These are phyloP conservation scores for Motacilla tschutschensis DNA, from an alignment of 2,113 vertebrate genomes.

Conservation along the genomic window DNA sequence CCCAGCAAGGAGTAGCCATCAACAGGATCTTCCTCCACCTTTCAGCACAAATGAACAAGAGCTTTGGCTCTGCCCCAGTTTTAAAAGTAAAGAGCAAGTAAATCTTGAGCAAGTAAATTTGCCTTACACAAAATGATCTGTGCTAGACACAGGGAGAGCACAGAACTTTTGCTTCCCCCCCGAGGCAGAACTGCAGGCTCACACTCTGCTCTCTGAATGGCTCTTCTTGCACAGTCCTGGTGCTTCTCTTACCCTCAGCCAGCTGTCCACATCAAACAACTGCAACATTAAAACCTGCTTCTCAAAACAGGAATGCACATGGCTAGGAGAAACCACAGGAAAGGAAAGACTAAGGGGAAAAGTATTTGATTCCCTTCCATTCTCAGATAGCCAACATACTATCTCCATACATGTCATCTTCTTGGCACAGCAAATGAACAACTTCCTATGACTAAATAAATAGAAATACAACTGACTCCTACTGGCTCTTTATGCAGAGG, in stretches of 20 bases:
- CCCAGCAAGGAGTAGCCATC: background rate
- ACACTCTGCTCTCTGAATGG: background rate
- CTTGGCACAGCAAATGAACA: conserved; percentile 4
- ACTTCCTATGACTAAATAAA: conserved; percentile 40
- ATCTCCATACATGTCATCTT: conserved; percentile 28
- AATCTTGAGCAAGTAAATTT: background rate
- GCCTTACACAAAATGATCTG: background rate
- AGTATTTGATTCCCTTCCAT: conserved; percentile 18
- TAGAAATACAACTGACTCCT: conserved; percentile 29
- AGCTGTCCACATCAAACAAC: conserved; percentile 28
- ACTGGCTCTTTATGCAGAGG: background rate
- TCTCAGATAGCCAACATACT: conserved; percentile 6
- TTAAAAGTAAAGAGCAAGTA: background rate
- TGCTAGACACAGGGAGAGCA: background rate
- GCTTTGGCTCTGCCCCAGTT: background rate
- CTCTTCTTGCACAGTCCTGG: background rate
- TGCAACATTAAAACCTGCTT: conserved; percentile 11
- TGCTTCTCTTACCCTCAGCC: background rate
- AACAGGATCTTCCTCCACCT: background rate
- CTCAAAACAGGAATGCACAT: background rate
- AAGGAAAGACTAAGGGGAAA: conserved; percentile 15
- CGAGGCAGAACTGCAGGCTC: background rate
- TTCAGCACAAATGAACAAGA: background rate
- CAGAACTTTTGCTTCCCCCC: background rate
- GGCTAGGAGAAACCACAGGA: conserved; percentile 21